phyloP scores from a whole-genome alignment of 2,113 vertebrate genomes.

The Misgurnus mizolepis region DNA sequence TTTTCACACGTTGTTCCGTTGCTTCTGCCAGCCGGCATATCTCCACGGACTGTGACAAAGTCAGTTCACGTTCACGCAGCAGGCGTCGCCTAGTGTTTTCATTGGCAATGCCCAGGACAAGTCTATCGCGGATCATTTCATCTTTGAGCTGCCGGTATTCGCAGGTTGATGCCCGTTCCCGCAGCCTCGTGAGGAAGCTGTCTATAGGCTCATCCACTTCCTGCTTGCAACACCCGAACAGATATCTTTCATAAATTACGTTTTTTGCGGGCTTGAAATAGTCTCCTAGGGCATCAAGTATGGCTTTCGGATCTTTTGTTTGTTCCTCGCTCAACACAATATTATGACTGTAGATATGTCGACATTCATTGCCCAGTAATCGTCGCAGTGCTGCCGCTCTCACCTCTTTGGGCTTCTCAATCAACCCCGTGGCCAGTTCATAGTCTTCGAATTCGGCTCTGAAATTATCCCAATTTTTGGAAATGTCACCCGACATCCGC shows the following conservation, averaged over 20 bases:
- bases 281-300: neutral
- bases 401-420: neutral
- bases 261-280: constrained; percentile 26
- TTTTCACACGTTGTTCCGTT: neutral
- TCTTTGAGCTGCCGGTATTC: constrained; percentile 9
- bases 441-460: constrained; percentile 3
- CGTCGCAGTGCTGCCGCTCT: neutral
- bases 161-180: constrained; percentile 17
- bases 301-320: neutral
- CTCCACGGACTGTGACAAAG: neutral
- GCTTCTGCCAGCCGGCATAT: constrained; percentile 12
- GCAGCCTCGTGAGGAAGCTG: constrained; percentile 14
- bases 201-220: constrained; percentile 34
- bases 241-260: constrained; percentile 40
- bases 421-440: neutral
- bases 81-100: neutral
- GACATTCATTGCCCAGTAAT: constrained; percentile 9
- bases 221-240: constrained; percentile 49
- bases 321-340: constrained; percentile 18
- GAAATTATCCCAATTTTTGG: neutral
- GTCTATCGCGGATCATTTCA: neutral
- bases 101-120: constrained; percentile 16
- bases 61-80: constrained; percentile 1
- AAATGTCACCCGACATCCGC: neutral
- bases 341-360: constrained; percentile 43